Conservation (phyloP, 2,113 vertebrate species). For the Scophthalmus maximus region DNA sequence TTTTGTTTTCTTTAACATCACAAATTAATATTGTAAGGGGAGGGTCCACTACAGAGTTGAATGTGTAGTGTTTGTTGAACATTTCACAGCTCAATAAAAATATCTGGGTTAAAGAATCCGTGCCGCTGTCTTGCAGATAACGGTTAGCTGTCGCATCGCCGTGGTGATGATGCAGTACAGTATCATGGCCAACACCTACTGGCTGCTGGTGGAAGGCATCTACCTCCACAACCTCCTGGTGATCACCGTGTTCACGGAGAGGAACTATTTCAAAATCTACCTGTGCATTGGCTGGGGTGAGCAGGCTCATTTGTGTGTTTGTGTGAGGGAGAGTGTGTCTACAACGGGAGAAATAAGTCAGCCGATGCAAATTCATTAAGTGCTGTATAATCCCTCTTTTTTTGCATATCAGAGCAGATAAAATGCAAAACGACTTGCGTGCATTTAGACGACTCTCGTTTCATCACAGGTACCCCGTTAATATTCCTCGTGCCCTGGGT, state of each 20-base stretch:
- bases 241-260: conserved; percentile 92
- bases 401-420: background rate
- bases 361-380: background rate
- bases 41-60: background rate
- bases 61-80: background rate
- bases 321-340: background rate
- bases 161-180: conserved; percentile 99
- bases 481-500: conserved; percentile 94
- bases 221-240: conserved; percentile 96
- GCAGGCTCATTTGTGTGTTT: conserved; percentile 40
- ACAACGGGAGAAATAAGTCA: background rate
- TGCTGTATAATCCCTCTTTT: background rate
- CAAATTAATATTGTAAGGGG: background rate
- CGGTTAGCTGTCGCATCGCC: conserved; percentile 90
- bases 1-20: background rate
- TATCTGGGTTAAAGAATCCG: background rate
- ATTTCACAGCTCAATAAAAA: background rate
- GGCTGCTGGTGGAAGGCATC: conserved; percentile 97
- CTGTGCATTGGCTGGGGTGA: conserved; percentile 97
- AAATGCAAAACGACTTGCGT: conserved; percentile 7
- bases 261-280: conserved; percentile 93
- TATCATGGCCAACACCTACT: conserved; percentile 97
- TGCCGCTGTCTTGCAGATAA: conserved; percentile 81
- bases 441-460: conserved; percentile 27
- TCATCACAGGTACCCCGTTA: conserved; percentile 88